These are phyloP conservation scores for Calliopsis andreniformis DNA, from an alignment of 1,140 invertebrate genomes.

Conservation along the genomic window DNA sequence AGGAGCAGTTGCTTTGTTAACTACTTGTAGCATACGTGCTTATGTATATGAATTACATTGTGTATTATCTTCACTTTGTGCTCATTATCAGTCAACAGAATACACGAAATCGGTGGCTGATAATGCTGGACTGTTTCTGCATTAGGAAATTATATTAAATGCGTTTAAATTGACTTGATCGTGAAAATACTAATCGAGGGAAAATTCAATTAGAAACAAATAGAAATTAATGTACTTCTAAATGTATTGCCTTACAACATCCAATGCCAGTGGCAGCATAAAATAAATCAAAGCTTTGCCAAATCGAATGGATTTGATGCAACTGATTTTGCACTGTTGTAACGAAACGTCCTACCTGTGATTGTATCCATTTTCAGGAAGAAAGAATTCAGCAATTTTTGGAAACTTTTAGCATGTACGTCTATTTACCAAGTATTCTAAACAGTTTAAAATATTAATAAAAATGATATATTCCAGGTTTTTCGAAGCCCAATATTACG, in stretches of 20 bases:
- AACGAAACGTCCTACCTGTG: slow-evolving; percentile 49
- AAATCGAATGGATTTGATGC: slow-evolving; percentile 2
- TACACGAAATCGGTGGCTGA: not conserved
- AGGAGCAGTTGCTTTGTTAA: not conserved
- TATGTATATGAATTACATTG: not conserved
- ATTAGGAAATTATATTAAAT: not conserved
- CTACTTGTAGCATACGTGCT: not conserved
- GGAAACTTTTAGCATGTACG: slow-evolving; percentile 10
- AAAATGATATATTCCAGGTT: not conserved
- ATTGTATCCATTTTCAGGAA: slow-evolving; percentile 20
- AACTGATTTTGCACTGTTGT: slow-evolving; percentile 16
- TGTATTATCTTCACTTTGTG: not conserved
- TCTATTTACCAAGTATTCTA: not conserved
- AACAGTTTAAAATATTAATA: not conserved
- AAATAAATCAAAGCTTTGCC: slow-evolving; percentile 32
- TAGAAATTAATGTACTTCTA: slow-evolving; percentile 14
- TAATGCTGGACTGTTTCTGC: not conserved
- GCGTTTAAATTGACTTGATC: not conserved
- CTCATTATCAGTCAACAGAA: slow-evolving; percentile 8
- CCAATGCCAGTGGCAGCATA: slow-evolving; percentile 4
- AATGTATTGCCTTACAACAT: slow-evolving; percentile 36
- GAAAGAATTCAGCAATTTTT: not conserved
- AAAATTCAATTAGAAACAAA: not conserved
- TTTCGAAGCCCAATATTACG: slow-evolving; percentile 7
- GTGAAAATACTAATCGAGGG: not conserved